Evolutionary conservation across 1,140 invertebrate genomes (phyloP), one percentile per base, ranked within the genome.

Genomic region (Caerostris extrusa): DNA sequence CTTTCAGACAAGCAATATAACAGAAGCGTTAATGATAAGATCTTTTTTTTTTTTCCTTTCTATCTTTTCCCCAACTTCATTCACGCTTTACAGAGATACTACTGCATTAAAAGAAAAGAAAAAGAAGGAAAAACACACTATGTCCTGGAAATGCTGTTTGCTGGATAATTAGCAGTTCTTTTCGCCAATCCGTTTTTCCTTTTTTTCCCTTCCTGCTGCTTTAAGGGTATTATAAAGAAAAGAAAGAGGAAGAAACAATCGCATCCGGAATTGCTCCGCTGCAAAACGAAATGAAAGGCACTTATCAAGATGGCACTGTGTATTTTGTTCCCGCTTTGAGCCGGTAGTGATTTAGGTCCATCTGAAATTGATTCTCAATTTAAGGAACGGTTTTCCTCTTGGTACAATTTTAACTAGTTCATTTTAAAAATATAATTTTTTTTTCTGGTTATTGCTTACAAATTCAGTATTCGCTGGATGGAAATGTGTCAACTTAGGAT

Each of bases 101-200:
- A 71, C 77, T 82, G 77, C 55, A 91, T 91, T 91, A 81, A 82
- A 91, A 91, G 82, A 34, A 82, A n/a, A 91, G 50, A 77, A 3
- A 81, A 12, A 56, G 69, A 12, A 71, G 7, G 34, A 81, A 81
- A 12, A 12, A 3, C 64, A 34, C 77, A 85, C 17, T 85, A n/a
- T 10, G 71, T 77, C 71, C 90, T 50, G 58, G 67, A 91, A 91
- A 91, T 91, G 77, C 67, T 91, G 69, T 91, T 91, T 91, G 69
- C 90, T 82, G 77, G 90, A 82, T 91, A 91, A 91, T 91, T 91
- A 91, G 90, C 90, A 91, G 90, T 91, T 91, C 71, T 82, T 91
- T 91, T 91, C 86, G 58, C 60, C 61, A 64, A 64, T 88, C 17
- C 60, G 12, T 64, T 88, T n/a, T 57, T 67, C 61, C 34, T 64